These are phyloP conservation scores for Lasiommata megera DNA, from an alignment of 2,888 invertebrate species.

Conservation along the genomic window DNA sequence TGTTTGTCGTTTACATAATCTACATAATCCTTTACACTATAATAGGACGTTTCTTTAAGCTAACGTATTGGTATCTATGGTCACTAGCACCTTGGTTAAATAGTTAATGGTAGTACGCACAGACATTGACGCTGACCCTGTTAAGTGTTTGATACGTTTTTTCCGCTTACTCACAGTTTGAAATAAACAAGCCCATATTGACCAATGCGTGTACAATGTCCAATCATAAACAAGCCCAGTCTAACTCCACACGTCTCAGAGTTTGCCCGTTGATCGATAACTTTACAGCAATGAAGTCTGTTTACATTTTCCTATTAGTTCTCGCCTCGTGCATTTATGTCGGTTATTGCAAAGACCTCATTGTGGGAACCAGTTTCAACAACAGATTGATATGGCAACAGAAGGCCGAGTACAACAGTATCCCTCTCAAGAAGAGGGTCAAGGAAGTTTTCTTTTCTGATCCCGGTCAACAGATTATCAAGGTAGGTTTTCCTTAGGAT, in stretches of 20 bases:
- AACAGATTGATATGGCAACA: conserved; percentile 62
- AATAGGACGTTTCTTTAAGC: too few relatives aligned
- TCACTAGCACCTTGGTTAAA: neutral
- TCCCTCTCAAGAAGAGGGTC: conserved; percentile 71
- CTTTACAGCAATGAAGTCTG: conserved; percentile 55
- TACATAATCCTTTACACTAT: too few relatives aligned
- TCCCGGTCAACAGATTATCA: conserved; percentile 70
- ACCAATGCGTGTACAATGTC: conserved; percentile 34
- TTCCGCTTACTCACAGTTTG: conserved; percentile 47
- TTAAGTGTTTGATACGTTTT: conserved; percentile 44
- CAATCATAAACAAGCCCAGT: conserved; percentile 42
- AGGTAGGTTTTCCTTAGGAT: too few relatives aligned
- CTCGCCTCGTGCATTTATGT: conserved; percentile 54
- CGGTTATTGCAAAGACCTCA: conserved; percentile 63
- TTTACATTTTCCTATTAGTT: conserved; percentile 50
- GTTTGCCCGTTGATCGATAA: conserved; percentile 41
- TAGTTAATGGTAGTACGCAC: neutral
- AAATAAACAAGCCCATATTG: conserved; percentile 49
- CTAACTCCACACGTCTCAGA: conserved; percentile 45
- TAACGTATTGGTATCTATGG: neutral
- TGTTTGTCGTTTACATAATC: too few relatives aligned
- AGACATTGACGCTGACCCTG: conserved; percentile 3
- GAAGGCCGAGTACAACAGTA: conserved; percentile 68
- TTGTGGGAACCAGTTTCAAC: conserved; percentile 71
- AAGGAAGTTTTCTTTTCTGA: conserved; percentile 72